Evolutionary conservation across 1,140 invertebrate genomes (phyloP), one percentile per base, ranked within the genome.

Genomic region (Heliothis virescens): DNA sequence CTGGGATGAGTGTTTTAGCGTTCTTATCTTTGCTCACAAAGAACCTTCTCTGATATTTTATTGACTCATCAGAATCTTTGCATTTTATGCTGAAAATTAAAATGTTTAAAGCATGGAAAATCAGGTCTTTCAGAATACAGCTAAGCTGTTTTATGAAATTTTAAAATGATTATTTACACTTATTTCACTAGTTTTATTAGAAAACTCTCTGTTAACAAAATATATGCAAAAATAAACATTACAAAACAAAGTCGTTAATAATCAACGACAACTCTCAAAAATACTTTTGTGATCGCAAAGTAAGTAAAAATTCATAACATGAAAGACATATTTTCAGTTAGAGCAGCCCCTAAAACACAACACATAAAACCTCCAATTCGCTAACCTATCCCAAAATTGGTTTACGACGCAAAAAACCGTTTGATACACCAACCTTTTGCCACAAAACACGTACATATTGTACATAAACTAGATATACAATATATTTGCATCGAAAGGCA

Each of bases 401-500:
- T 71, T 71, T 71, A 71, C 67, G 67, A 29, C 48, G 67, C 48
- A 50, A 71, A 52, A 71, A 71, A 71, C 18, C 47, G 29, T 76
- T 76, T 50, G 48, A 65, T 65, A 52, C 60, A 67, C 9, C 13
- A 76, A 53, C 47, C 13, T 15, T 53, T 63, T 50, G 18, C 74
- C 48, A 29, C 57, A 65, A 16, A 74, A 76, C 34, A 41, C 34
- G 34, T 41, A 41, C 74, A 76, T 60, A 60, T 60, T 65, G 74
- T 50, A 62, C 74, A 65, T 76, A 76, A 76, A 76, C 60, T 76
- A 62, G 21, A 48, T 65, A 65, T 65, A 76, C 60, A 63, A 76
- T 76, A 76, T 76, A 52, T 76, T 76, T 65, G 74, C 60, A 76
- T 76, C 60, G 74, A 62, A 76, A 76, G 74, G 60, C 74, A 76